A percentile compares a stretch with the other conserved stretches of the same genome.
These are phyloP conservation scores for Melinopterus prodromus DNA, from an alignment of 2,888 invertebrate genomes.

Conservation along the genomic window DNA sequence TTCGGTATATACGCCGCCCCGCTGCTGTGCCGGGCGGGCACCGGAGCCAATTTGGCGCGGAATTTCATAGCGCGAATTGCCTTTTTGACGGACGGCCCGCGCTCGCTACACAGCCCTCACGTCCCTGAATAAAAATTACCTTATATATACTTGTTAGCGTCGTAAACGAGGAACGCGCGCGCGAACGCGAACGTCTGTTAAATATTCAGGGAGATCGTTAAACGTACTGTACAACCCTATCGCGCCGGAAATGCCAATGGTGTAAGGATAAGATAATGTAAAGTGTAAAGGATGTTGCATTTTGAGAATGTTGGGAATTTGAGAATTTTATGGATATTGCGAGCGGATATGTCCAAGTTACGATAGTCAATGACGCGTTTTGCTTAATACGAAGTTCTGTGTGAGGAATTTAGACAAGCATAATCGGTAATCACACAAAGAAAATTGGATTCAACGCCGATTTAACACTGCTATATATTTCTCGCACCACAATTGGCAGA, in stretches of 20 bases:
- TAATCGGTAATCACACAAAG: too few species aligned
- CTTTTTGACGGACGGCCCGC: conserved; percentile 39
- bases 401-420: too few species aligned
- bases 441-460: too few species aligned
- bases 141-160: conserved; percentile 39
- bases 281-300: not conserved
- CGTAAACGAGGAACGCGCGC: conserved; percentile 27
- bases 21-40: conserved; percentile 38
- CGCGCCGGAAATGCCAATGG: too few species aligned
- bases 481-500: too few species aligned
- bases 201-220: conserved; percentile 20
- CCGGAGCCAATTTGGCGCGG: conserved; percentile 54
- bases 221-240: not conserved
- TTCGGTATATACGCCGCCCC: conserved; percentile 44
- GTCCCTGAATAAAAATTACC: conserved; percentile 55
- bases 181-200: conserved; percentile 16
- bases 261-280: too few species aligned
- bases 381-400: too few species aligned
- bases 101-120: conserved; percentile 45
- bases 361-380: too few species aligned
- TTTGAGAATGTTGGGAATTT: not conserved
- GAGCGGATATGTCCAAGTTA: too few species aligned
- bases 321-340: not conserved
- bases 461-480: too few species aligned
- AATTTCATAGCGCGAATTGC: conserved; percentile 55